phyloP scores from a whole-genome alignment of 2,797 vertebrate species.

The Bothrops alternatus region DNA sequence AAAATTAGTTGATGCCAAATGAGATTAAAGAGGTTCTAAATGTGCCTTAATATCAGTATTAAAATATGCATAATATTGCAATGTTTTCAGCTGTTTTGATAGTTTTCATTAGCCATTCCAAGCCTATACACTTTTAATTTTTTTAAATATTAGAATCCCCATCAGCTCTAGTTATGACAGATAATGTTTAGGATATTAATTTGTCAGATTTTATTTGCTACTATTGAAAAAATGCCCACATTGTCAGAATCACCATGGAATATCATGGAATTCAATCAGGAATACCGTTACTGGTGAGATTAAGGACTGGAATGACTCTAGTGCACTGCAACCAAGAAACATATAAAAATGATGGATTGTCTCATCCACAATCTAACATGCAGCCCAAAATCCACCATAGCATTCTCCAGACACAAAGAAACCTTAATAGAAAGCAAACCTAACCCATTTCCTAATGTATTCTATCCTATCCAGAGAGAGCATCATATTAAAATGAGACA shows the following conservation, averaged over 20 bases:
- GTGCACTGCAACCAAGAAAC: not conserved
- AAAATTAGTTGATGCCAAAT: not conserved
- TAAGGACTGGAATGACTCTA: not conserved
- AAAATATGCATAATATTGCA: not conserved
- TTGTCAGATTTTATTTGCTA: not conserved
- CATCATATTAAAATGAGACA: no score
- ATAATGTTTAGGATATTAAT: not conserved
- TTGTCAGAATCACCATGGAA: not conserved
- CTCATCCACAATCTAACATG: not conserved
- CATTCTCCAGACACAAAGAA: not conserved
- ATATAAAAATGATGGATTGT: not conserved
- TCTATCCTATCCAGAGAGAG: not conserved
- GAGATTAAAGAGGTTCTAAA: not conserved
- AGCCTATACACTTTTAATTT: not conserved
- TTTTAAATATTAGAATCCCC: not conserved
- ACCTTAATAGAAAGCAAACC: not conserved
- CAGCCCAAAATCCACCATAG: not conserved
- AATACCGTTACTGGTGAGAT: not conserved
- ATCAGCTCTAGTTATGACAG: not conserved
- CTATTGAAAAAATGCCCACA: constrained; percentile 5
- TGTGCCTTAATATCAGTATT: not conserved
- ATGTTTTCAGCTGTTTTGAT: constrained; percentile 31
- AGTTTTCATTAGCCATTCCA: not conserved
- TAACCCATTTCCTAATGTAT: not conserved
- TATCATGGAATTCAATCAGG: not conserved